Evolutionary conservation across 92 coral and sea anemone genomes (phyloP).

Genomic region (Hydrozoanthus gracilis): DNA sequence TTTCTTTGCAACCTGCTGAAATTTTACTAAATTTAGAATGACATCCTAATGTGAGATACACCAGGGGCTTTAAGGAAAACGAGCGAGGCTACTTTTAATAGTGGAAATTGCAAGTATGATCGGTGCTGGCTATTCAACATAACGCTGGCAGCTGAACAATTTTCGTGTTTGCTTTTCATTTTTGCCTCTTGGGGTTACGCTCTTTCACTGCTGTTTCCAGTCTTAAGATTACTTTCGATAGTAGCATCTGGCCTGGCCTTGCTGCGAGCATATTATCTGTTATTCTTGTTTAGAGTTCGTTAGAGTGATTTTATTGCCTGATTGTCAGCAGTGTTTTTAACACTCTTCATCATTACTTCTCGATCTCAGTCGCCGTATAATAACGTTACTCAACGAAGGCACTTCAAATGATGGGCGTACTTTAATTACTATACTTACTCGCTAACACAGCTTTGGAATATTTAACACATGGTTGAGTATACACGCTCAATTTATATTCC

Average conservation of each 20-base stretch:
- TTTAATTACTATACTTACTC: neutral
- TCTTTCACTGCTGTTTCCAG: neutral
- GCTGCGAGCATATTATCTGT: neutral
- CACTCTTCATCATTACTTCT: neutral
- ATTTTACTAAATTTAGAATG: neutral
- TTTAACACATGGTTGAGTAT: neutral
- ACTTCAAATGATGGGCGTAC: constrained; percentile 17
- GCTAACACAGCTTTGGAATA: neutral
- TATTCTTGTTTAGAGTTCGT: constrained; percentile 2
- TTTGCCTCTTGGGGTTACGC: neutral
- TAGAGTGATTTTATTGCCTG: neutral
- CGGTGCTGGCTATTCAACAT: neutral
- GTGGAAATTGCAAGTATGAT: neutral
- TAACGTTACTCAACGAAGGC: constrained; percentile 11
- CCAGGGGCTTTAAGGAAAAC: too few relatives aligned
- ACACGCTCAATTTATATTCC: neutral
- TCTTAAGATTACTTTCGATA: neutral
- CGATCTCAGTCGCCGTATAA: neutral
- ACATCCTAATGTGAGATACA: too few relatives aligned
- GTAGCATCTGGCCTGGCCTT: neutral
- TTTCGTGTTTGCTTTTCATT: neutral
- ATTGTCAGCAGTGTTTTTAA: constrained; percentile 12
- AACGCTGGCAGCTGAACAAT: neutral
- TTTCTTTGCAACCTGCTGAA: neutral
- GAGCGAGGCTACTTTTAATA: too few relatives aligned